Evolutionary conservation across 2,888 invertebrate species (phyloP).

Genomic region (Eristalis tenax): DNA sequence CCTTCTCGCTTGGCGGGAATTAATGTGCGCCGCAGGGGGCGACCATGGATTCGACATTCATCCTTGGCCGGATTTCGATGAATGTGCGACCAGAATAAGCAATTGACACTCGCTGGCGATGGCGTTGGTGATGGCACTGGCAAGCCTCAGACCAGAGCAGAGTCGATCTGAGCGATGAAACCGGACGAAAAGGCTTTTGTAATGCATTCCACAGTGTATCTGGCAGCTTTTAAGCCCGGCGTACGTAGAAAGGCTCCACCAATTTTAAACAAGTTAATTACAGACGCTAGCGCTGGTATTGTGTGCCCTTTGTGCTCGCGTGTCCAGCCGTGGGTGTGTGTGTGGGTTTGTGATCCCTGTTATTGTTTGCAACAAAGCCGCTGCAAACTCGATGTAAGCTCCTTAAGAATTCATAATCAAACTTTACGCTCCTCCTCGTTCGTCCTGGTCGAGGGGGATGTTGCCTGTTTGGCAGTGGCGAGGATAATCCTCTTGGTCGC

Average conservation of each 20-base stretch:
- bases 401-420: slow-evolving; percentile 63
- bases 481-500: slow-evolving; percentile 36
- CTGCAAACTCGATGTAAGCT: slow-evolving; percentile 54
- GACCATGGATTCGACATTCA: slow-evolving; percentile 69
- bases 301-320: neutral
- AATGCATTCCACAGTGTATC: slow-evolving; percentile 43
- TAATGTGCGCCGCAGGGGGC: slow-evolving; percentile 67
- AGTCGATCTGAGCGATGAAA: slow-evolving; percentile 19
- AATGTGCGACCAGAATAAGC: slow-evolving; percentile 70
- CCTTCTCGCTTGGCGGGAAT: slow-evolving; percentile 60
- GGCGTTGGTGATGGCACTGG: neutral
- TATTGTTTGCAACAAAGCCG: slow-evolving; percentile 42
- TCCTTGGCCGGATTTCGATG: slow-evolving; percentile 71
- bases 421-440: slow-evolving; percentile 31
- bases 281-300: slow-evolving; percentile 12
- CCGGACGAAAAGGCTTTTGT: slow-evolving; percentile 38
- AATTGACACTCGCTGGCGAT: slow-evolving; percentile 51
- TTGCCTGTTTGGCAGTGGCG: neutral
- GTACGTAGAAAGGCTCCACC: slow-evolving; percentile 28
- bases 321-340: neutral
- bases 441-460: neutral
- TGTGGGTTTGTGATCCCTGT: neutral
- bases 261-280: slow-evolving; percentile 56
- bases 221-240: slow-evolving; percentile 41
- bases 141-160: neutral